Evolutionary conservation across 2,797 vertebrate species (phyloP), one percentile per base, ranked within the genome.

Genomic region (Vipera latastei): DNA sequence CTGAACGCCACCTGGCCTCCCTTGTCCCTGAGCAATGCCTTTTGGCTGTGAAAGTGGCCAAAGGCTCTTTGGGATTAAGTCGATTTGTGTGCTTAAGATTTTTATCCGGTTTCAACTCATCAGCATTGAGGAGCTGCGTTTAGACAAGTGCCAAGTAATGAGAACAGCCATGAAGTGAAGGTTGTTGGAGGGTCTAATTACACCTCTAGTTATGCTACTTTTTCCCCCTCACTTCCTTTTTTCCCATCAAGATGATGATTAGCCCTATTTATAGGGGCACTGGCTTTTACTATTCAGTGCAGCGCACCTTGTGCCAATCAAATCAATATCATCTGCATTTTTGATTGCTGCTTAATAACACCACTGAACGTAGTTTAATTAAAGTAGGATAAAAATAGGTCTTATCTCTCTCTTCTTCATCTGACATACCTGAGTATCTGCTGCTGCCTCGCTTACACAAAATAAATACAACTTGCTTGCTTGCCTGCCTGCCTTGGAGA

Each of bases 341-440:
- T 96, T 97, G 97, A 98, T 97, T 97, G 96, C 97, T 95, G 95
- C 97, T 96, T 97, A 96, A 97, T 97, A 97, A 96, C 97, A 96
- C 95, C 95, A 95, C 96, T 96, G 97, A 98, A 96, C 91, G 2
- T 95, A 95, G 96, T 96, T 93, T 98, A 97, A 98, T 98, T 98
- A 97, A 97, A 97, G 97, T 86, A 95, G 95, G 94, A 90, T 97
- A 98, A 97, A 98, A 98, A 98, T 98, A 98, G 97, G 95, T 95
- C 97, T 93, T 90, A 44, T 56, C 69, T 61, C 57, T 2, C 16
- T 26, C 48, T 51, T 94, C 93, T 94, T 92, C 32, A 51, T 96
- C 96, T 97, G 95, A 95, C 95, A 96, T 88, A 20, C 9, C 89
- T 6, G 94, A 95, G 90, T 95, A 92, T 63, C 96, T 95, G 92